These are phyloP conservation scores for Hoplias malabaricus DNA, from an alignment of 2,113 vertebrate species.

Conservation along the genomic window DNA sequence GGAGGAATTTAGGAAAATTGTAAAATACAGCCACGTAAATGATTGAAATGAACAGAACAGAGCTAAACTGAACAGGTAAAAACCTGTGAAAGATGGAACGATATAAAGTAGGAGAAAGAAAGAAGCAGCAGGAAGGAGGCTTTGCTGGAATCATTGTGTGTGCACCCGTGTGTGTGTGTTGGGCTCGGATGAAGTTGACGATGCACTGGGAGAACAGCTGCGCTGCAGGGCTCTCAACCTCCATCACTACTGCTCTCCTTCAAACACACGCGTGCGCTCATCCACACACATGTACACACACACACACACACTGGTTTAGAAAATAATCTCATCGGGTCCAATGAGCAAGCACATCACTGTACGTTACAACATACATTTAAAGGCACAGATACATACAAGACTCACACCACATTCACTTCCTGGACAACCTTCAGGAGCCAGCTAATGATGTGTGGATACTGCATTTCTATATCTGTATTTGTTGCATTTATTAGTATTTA, in stretches of 20 bases:
- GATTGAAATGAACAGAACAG: background rate
- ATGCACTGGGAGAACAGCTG: constrained; percentile 72
- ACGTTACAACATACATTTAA: too few species aligned
- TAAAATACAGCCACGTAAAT: too few species aligned
- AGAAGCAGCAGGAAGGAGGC: constrained; percentile 9
- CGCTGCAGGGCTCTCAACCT: constrained; percentile 71
- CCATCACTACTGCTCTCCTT: constrained; percentile 76
- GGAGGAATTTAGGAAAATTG: too few species aligned
- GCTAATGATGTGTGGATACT: too few species aligned
- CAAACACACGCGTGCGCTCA: constrained; percentile 52
- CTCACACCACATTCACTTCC: too few species aligned
- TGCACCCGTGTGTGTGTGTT: constrained; percentile 63
- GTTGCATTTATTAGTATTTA: too few species aligned
- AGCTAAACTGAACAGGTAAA: background rate
- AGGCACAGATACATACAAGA: too few species aligned
- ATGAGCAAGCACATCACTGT: background rate
- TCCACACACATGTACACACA: constrained; percentile 33
- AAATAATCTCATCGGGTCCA: constrained; percentile 49
- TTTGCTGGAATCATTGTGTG: constrained; percentile 30
- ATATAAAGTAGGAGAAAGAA: constrained; percentile 24
- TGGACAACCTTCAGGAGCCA: too few species aligned
- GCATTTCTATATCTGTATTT: too few species aligned
- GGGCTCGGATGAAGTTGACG: constrained; percentile 68
- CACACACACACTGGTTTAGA: background rate
- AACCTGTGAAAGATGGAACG: constrained; percentile 26